Evolutionary conservation across 2,113 vertebrate species (phyloP).

Genomic region (Cichladusa arquata): DNA sequence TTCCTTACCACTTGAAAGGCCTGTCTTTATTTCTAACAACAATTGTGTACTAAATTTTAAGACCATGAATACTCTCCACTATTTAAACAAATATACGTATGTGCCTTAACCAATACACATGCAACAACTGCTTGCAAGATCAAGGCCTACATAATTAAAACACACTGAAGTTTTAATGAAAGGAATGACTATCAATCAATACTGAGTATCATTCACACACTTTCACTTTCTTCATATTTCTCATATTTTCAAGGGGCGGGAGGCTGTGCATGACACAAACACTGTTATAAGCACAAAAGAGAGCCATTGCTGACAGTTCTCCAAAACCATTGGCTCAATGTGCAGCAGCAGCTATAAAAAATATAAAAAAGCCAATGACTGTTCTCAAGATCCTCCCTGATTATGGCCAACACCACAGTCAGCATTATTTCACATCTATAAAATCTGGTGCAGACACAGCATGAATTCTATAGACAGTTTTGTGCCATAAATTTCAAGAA

Average conservation of each 20-base stretch:
- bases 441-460: not conserved
- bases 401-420: not conserved
- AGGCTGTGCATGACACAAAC: not conserved
- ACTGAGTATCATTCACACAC: not conserved
- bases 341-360: not conserved
- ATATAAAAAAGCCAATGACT: not conserved
- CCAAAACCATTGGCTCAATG: not conserved
- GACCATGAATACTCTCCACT: not conserved
- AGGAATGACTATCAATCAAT: not conserved
- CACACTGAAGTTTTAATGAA: not conserved
- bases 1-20: not conserved
- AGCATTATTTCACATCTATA: not conserved
- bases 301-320: not conserved
- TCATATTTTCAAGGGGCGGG: not conserved
- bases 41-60: not conserved
- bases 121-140: not conserved
- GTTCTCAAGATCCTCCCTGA: not conserved
- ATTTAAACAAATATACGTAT: not conserved
- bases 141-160: not conserved
- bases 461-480: not conserved
- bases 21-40: not conserved
- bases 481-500: not conserved
- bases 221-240: not conserved
- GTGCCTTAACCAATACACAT: not conserved
- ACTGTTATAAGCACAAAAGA: not conserved